Conservation (phyloP, 1,140 invertebrate species). For the Streblospio benedicti region DNA sequence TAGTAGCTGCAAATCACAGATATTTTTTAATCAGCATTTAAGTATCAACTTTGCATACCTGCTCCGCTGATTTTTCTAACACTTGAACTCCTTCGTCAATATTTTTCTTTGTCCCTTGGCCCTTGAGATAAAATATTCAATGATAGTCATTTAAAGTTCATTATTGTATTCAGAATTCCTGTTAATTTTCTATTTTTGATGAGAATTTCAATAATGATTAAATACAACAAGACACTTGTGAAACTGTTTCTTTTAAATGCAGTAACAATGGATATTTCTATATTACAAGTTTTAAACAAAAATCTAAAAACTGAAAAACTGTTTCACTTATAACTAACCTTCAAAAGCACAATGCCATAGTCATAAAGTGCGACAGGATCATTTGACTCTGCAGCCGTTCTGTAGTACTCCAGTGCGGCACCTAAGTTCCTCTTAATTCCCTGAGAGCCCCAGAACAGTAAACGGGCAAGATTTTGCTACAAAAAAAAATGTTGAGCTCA, state of each 20-base stretch:
- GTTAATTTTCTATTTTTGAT: not conserved
- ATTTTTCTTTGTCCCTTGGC: constrained; percentile 28
- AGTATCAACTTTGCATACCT: too few relatives aligned
- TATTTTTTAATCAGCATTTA: too few relatives aligned
- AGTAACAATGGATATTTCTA: too few relatives aligned
- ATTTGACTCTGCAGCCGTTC: constrained; percentile 27
- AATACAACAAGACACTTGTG: too few relatives aligned
- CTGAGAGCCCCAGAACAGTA: constrained; percentile 37
- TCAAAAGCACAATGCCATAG: constrained; percentile 34
- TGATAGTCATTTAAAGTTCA: not conserved
- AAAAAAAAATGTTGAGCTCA: too few relatives aligned
- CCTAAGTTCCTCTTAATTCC: constrained; percentile 34
- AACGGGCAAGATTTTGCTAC: constrained; percentile 28
- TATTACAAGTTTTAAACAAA: not conserved
- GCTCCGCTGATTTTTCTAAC: constrained; percentile 27
- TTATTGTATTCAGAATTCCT: not conserved
- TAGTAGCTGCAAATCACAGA: too few relatives aligned
- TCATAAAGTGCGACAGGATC: constrained; percentile 32
- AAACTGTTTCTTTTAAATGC: too few relatives aligned
- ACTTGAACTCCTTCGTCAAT: constrained; percentile 22
- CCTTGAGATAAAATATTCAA: constrained; percentile 19
- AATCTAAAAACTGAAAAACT: not conserved
- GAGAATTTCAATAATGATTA: not conserved
- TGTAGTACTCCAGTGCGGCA: constrained; percentile 31
- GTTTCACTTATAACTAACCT: constrained; percentile 21